Conservation (phyloP, 2,113 vertebrate species). For the Chrysochloris asiatica region DNA sequence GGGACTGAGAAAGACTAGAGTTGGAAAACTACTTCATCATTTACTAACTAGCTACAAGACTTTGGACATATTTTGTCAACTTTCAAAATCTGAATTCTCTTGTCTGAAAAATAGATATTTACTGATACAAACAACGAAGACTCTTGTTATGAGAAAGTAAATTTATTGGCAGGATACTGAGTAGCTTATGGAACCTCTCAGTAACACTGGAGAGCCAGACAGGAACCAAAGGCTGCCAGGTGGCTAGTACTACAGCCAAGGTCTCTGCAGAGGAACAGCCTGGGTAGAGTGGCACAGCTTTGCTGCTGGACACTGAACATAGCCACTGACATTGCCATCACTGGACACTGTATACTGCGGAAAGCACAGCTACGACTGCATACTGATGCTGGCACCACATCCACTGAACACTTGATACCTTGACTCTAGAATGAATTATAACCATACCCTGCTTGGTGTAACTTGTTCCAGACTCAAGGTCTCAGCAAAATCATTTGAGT, state of each 20-base stretch:
- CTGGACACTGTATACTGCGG: conserved; percentile 44
- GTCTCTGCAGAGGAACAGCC: conserved; percentile 17
- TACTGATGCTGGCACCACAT: neutral
- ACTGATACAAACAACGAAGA: neutral
- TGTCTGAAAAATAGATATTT: neutral
- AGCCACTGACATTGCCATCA: neutral
- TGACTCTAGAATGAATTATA: neutral
- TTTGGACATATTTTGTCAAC: neutral
- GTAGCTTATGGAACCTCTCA: neutral
- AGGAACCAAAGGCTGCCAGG: neutral
- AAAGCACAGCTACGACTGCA: neutral
- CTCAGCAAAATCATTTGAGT: neutral
- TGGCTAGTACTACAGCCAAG: neutral
- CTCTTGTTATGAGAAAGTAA: neutral
- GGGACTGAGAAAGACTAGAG: neutral
- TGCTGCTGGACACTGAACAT: neutral
- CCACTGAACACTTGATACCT: neutral
- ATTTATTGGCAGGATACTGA: neutral
- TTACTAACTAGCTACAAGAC: neutral
- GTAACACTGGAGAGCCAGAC: neutral
- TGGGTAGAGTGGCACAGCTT: conserved; percentile 58
- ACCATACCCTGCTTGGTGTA: neutral
- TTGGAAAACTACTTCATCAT: neutral
- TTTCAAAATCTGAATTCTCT: neutral
- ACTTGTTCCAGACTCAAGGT: neutral